phyloP scores from a whole-genome alignment of 1,140 invertebrate genomes.

The Brachystomella parvula region DNA sequence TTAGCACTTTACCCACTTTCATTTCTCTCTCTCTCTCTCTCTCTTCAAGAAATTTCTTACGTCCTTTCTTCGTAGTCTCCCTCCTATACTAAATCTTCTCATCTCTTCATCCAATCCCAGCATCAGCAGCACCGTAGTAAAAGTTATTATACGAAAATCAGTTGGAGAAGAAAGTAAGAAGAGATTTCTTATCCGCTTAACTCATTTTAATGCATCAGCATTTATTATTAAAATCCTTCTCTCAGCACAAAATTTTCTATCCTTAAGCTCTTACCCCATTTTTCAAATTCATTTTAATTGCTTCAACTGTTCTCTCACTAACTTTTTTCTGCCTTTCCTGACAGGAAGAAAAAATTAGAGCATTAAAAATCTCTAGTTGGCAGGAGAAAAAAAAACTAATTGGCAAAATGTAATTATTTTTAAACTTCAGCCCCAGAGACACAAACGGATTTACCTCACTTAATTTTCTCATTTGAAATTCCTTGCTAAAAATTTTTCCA shows the following conservation, averaged over 20 bases:
- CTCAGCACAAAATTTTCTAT: neutral
- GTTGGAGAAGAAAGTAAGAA: neutral
- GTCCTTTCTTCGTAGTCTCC: neutral
- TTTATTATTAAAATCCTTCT: constrained; percentile 1
- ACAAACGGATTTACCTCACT: no score
- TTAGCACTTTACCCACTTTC: constrained; percentile 17
- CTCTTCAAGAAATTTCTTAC: constrained; percentile 7
- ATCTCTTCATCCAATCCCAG: no score
- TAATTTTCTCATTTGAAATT: no score
- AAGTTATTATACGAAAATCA: neutral
- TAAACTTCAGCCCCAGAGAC: no score
- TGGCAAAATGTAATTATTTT: no score
- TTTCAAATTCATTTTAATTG: constrained; percentile 5
- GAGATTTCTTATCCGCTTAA: constrained; percentile 7
- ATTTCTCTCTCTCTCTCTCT: constrained; percentile 6
- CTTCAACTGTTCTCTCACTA: neutral
- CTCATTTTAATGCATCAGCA: constrained; percentile 10
- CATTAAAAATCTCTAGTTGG: neutral
- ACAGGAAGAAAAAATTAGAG: neutral
- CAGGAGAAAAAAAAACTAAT: constrained; percentile 1
- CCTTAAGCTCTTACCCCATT: constrained; percentile 6
- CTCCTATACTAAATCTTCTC: neutral
- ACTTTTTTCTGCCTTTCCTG: no score
- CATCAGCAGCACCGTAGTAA: no score
- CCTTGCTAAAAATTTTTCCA: no score